phyloP scores from a whole-genome alignment of 2,113 vertebrate genomes.

The Nyctereutes procyonoides region DNA sequence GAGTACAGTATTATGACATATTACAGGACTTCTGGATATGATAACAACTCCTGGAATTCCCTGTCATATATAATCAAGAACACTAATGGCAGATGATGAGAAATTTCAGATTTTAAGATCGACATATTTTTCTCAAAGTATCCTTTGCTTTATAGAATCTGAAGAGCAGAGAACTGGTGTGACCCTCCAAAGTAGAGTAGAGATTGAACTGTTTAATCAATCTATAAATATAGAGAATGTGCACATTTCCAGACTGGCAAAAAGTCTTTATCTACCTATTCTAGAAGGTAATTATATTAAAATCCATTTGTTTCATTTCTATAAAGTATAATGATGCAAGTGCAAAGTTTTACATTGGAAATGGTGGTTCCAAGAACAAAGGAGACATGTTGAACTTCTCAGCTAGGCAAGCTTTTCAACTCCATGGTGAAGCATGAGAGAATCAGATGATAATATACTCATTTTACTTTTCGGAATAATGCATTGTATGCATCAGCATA shows the following conservation, averaged over 20 bases:
- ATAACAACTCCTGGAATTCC: background rate
- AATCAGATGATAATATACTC: background rate
- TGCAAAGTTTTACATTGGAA: background rate
- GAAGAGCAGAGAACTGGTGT: background rate
- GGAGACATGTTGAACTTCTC: background rate
- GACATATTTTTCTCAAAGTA: background rate
- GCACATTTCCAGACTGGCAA: background rate
- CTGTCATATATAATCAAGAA: background rate
- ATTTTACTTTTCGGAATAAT: background rate
- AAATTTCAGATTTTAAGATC: background rate
- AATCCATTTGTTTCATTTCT: background rate
- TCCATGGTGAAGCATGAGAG: background rate
- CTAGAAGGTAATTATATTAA: background rate
- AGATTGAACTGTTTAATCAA: background rate
- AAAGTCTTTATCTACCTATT: background rate
- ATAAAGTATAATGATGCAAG: background rate
- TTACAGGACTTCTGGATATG: background rate
- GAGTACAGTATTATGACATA: background rate
- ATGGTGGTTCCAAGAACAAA: background rate
- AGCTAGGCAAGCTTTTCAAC: background rate
- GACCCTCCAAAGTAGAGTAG: background rate
- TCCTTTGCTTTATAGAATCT: background rate
- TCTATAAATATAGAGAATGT: background rate
- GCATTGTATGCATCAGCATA: fast-evolving
- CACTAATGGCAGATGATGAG: too few species aligned